Conservation (phyloP, 2,888 invertebrate genomes). For the Molanna angustata region DNA sequence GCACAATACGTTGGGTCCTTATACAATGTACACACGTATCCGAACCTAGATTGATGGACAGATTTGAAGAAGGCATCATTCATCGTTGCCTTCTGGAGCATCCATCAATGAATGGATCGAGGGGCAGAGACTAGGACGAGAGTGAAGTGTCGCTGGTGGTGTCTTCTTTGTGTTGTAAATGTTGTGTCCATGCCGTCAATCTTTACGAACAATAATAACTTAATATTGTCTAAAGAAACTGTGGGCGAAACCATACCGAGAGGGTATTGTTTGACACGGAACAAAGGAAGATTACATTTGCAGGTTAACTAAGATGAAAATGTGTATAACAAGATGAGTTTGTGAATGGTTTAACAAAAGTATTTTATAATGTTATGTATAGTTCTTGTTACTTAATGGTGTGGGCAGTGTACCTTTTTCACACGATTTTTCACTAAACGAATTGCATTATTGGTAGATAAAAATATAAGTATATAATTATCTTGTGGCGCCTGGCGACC, state of each 20-base stretch:
- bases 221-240: constrained; percentile 28
- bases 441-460: too few species aligned
- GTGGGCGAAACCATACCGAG: constrained; percentile 25
- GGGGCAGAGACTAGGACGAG: neutral
- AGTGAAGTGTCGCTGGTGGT: constrained; percentile 12
- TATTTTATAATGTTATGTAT: too few species aligned
- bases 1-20: neutral
- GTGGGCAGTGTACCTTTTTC: too few species aligned
- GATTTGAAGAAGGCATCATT: constrained; percentile 18
- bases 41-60: constrained; percentile 23
- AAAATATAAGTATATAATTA: too few species aligned
- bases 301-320: too few species aligned
- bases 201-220: constrained; percentile 28
- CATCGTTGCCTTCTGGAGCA: constrained; percentile 23
- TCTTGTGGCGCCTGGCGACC: too few species aligned
- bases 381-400: too few species aligned
- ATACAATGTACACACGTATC: constrained; percentile 15
- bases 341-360: too few species aligned
- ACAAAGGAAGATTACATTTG: constrained; percentile 17
- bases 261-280: constrained; percentile 22
- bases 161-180: constrained; percentile 14
- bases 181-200: constrained; percentile 14
- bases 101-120: constrained; percentile 14
- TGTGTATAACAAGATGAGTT: too few species aligned
- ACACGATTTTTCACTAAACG: too few species aligned